These are phyloP conservation scores for Arctia plantaginis DNA, from an alignment of 2,888 invertebrate species.

Conservation along the genomic window DNA sequence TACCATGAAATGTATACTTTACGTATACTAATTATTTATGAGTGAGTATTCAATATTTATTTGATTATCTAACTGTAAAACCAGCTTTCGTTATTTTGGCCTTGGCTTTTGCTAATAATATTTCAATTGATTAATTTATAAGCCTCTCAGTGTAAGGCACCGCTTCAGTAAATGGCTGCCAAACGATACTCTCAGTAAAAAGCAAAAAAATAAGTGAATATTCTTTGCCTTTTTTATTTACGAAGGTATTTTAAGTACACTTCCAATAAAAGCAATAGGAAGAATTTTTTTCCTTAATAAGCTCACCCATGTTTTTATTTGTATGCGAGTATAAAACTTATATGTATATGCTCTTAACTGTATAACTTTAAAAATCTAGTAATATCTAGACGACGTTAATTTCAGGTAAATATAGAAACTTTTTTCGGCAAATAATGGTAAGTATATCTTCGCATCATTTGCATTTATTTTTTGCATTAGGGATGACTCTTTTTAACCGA, in stretches of 20 bases:
- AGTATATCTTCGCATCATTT: too few species aligned
- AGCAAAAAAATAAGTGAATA: background rate
- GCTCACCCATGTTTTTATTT: too few species aligned
- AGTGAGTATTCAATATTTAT: background rate
- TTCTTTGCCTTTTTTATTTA: slow-evolving; percentile 18
- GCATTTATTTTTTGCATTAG: too few species aligned
- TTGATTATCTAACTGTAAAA: background rate
- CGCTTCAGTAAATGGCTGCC: background rate
- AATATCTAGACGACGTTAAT: too few species aligned
- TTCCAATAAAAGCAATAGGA: too few species aligned
- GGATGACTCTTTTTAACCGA: too few species aligned
- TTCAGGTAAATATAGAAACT: too few species aligned
- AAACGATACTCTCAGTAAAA: background rate
- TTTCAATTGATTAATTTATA: background rate
- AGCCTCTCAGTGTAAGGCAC: background rate
- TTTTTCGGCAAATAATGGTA: too few species aligned
- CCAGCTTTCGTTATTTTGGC: background rate
- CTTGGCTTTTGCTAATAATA: background rate
- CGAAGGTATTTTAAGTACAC: slow-evolving; percentile 4
- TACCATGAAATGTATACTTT: background rate
- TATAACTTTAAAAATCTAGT: too few species aligned
- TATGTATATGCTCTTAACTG: too few species aligned
- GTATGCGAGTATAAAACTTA: too few species aligned
- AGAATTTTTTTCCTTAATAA: too few species aligned
- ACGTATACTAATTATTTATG: background rate